Evolutionary conservation across 2,797 vertebrate genomes (phyloP), one percentile per base, ranked within the genome.

Genomic region (Onychomys torridus): DNA sequence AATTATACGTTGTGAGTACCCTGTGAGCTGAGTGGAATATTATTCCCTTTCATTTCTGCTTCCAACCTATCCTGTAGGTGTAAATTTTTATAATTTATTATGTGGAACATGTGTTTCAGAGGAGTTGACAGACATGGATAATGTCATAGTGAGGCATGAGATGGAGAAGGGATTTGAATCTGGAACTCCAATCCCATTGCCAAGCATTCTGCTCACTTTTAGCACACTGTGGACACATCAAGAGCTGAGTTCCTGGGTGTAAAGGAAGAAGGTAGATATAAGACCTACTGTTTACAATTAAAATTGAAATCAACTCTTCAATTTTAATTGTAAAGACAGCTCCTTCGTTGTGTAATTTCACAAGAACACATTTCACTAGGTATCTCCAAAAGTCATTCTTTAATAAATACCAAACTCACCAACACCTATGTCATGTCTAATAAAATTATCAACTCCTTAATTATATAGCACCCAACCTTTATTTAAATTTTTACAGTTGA

Each of bases 41-140:
- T 76, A 27, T n/a, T 46, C 43, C 89, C 93, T 34, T 92, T 65
- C 59, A 87, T 89, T 91, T 12, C 23, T 95, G 40, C 75, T 40
- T 89, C 46, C 0, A 93, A 32, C 8, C 46, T 95, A 46, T 32
- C 65, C 43, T 76, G 34, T 27, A 83, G 40, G 27, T 17, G 96
- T 94, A 71, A 52, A 32, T 69, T 49, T 82, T 90, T 78, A 77
- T 40, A n/a, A 85, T 88, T 90, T 76, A 27, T 63, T 43, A 79
- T 76, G 32, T 63, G 19, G 67, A 91, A 88, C 40, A 83, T 73
- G 67, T 89, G n/a, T 88, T 34, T 84, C 29, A 43, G 61, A 84
- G 52, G 27, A 17, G 7, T 89, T 94, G 85, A 81, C 5, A 82
- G 37, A 46, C 27, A 86, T 93, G 40, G 57, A 0, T 17, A 40